Evolutionary conservation across 2,113 vertebrate species (phyloP), one percentile per base, ranked within the genome.

Genomic region (Gila orcuttii): DNA sequence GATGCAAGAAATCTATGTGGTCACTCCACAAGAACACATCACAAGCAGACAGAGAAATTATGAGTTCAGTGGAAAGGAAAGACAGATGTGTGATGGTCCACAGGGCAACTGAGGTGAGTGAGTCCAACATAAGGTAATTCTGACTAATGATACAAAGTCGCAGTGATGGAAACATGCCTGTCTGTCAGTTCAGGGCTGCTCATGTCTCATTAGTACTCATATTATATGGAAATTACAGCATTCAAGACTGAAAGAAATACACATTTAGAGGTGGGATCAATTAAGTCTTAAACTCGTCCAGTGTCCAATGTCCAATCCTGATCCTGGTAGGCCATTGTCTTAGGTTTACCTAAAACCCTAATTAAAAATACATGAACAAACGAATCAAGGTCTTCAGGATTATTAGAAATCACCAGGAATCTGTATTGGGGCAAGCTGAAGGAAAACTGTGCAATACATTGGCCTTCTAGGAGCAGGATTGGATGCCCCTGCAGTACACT

Each of bases 51-150:
- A 73, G 66, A 73, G 19, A 57, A 83, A 73, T 57, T 1, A 57
- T 73, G 47, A 83, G 66, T 8, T 73, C 66, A 68, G 6, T 68
- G 31, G 45, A 82, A 82, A 50, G 19, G 79, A 82, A 68, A 82
- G 15, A 82, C 23, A 64, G 59, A 80, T 80, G 79, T 68, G 8
- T 33, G 79, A 82, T 82, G 79, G 79, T 66, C 15, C 59, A 82
- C 5, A 64, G 42, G 42, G 62, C 79, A 82, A 33, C 60, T 68
- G 45, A 82, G 25, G 25, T 50, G 8, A 80, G 78, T 25, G 3
- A 59, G 28, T 79, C 47, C 73, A 50, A 50, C 75, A 55, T 31
- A 28, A 77, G 50, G 4, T 55, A 28, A 55, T 55, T 33, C 17
- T 77, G 28, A 77, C 75, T 28, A 55, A 77, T 55, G 50, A 55